Conservation (phyloP, 30 jellyfish, hydroid and myxozoan genomes). For the Aurelia sp. region DNA sequence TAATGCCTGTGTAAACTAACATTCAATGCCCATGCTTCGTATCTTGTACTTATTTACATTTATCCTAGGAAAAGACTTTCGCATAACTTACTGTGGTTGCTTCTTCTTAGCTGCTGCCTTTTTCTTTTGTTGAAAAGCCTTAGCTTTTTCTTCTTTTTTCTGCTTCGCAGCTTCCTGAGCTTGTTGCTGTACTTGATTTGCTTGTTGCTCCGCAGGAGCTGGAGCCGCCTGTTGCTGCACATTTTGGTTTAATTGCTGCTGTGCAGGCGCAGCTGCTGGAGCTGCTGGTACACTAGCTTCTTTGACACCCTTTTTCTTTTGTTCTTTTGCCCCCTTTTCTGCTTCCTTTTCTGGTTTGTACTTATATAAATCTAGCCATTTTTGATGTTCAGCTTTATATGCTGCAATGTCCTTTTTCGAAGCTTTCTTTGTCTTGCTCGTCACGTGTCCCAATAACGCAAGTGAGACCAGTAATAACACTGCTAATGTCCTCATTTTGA, state of each 20-base stretch:
- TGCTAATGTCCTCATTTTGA: conserved; percentile 82
- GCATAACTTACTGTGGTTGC: conserved; percentile 9
- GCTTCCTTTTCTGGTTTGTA: conserved; percentile 31
- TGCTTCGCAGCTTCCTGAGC: conserved; percentile 22
- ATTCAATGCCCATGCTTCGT: too few species aligned
- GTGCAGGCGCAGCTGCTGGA: conserved; percentile 57
- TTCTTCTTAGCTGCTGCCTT: conserved; percentile 67
- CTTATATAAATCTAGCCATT: conserved; percentile 80
- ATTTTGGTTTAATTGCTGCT: conserved; percentile 21
- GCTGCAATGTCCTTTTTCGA: conserved; percentile 60
- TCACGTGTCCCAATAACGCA: conserved; percentile 35
- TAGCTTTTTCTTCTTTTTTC: conserved; percentile 22
- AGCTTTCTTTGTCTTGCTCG: conserved; percentile 55
- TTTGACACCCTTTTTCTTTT: conserved; percentile 23
- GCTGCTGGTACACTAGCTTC: conserved; percentile 38
- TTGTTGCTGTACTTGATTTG: conserved; percentile 4
- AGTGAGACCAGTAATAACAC: conserved; percentile 30
- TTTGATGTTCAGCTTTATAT: conserved; percentile 73
- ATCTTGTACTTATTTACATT: too few species aligned
- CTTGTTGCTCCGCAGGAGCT: conserved; percentile 32
- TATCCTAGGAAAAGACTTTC: too few species aligned
- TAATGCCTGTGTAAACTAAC: too few species aligned
- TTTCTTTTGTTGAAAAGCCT: conserved; percentile 19
- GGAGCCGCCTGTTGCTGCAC: neutral
- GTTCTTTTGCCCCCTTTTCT: conserved; percentile 7